phyloP scores from a whole-genome alignment of 2,797 vertebrate species.

The Sitta carolinensis region DNA sequence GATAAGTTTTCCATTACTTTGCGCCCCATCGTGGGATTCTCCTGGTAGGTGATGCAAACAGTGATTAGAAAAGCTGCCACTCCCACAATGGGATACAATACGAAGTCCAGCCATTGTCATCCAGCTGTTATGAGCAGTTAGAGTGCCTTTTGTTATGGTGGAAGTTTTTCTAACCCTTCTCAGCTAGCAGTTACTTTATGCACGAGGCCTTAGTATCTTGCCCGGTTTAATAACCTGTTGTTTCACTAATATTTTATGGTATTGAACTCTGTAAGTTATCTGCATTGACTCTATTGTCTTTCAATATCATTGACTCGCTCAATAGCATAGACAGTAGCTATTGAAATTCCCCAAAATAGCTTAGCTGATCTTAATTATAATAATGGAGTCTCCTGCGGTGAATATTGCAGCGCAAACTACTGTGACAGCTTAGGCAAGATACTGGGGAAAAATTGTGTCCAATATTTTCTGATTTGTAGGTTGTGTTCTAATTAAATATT shows the following conservation, averaged over 20 bases:
- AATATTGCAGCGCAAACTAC: neutral
- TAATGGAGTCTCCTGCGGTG: neutral
- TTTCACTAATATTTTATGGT: neutral
- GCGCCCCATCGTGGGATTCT: neutral
- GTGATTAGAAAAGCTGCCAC: neutral
- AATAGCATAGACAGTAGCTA: neutral
- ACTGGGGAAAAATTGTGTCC: neutral
- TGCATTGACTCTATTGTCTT: neutral
- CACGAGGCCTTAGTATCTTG: neutral
- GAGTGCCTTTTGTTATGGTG: neutral
- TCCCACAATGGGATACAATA: neutral
- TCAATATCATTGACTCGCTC: neutral
- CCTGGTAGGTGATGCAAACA: neutral
- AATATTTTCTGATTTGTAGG: neutral
- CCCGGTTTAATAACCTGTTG: neutral
- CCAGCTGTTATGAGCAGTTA: neutral
- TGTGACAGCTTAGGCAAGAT: neutral
- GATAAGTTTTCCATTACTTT: neutral
- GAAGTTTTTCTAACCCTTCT: neutral
- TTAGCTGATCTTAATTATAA: neutral
- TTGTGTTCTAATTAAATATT: conserved; percentile 9
- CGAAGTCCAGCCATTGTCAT: neutral
- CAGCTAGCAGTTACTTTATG: neutral
- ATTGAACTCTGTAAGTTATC: neutral
- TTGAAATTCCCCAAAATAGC: neutral